phyloP scores from a whole-genome alignment of 2,113 vertebrate genomes.

The Leuciscus idus region DNA sequence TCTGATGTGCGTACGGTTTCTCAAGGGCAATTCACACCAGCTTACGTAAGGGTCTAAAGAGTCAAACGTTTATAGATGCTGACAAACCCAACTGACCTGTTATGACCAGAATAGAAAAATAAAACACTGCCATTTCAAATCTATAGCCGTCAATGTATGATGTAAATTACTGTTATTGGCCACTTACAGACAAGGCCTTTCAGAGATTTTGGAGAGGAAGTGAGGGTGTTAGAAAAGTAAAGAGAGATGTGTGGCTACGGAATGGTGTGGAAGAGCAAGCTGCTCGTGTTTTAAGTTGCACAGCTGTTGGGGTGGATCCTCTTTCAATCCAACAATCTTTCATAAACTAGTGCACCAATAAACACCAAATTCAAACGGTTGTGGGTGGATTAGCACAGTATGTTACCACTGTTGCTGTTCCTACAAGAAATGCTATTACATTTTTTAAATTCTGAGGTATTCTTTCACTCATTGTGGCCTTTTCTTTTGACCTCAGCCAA shows the following conservation, averaged over 20 bases:
- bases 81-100: neutral
- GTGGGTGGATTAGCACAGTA: neutral
- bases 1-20: constrained; percentile 18
- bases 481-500: neutral
- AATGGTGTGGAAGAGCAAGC: neutral
- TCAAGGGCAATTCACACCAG: constrained; percentile 21
- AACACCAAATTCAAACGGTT: neutral
- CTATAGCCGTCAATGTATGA: neutral
- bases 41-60: constrained; percentile 21
- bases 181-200: neutral
- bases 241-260: neutral
- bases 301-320: constrained; percentile 25
- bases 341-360: neutral
- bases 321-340: neutral
- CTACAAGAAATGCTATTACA: neutral
- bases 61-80: neutral
- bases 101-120: neutral
- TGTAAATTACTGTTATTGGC: neutral
- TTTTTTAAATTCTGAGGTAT: neutral
- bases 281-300: neutral
- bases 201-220: neutral
- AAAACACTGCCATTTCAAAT: constrained; percentile 1
- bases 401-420: neutral
- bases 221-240: neutral
- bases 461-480: neutral